Conservation (phyloP, 1,140 invertebrate species). For the Drosophila ananassae region DNA sequence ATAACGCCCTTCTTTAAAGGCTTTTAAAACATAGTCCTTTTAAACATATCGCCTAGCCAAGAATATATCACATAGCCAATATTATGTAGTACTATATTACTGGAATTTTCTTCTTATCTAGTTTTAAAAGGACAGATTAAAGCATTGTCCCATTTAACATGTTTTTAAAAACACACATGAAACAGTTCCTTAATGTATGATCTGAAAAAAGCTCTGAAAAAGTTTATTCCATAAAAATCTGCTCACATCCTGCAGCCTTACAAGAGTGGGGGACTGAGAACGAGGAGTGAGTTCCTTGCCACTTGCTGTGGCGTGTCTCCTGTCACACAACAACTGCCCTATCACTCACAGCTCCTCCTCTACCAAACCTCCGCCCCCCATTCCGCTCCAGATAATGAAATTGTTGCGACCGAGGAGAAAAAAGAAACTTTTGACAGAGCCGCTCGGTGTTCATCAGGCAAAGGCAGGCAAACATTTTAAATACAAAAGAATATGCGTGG, state of each 20-base stretch:
- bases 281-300: slow-evolving; percentile 37
- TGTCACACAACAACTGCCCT: slow-evolving; percentile 68
- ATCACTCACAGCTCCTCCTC: slow-evolving; percentile 43
- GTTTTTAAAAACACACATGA: slow-evolving; percentile 32
- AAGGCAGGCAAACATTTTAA: slow-evolving; percentile 76
- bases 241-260: slow-evolving; percentile 27
- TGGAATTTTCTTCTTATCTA: too few relatives aligned
- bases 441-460: slow-evolving; percentile 64
- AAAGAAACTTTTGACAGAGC: slow-evolving; percentile 61
- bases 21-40: too few relatives aligned
- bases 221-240: slow-evolving; percentile 73
- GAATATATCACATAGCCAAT: too few relatives aligned
- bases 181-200: slow-evolving; percentile 48
- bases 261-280: not conserved
- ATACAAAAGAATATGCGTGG: slow-evolving; percentile 82
- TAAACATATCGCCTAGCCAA: not conserved
- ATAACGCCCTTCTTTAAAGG: slow-evolving; percentile 31
- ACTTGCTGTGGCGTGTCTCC: slow-evolving; percentile 60
- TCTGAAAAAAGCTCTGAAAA: slow-evolving; percentile 63
- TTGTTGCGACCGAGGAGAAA: slow-evolving; percentile 59
- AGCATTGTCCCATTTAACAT: slow-evolving; percentile 5
- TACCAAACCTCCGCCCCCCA: not conserved
- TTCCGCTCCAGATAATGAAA: slow-evolving; percentile 71
- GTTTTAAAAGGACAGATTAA: not conserved
- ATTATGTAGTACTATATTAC: too few relatives aligned